Evolutionary conservation across 2,888 invertebrate genomes (phyloP).

Genomic region (Anarsia innoxiella): DNA sequence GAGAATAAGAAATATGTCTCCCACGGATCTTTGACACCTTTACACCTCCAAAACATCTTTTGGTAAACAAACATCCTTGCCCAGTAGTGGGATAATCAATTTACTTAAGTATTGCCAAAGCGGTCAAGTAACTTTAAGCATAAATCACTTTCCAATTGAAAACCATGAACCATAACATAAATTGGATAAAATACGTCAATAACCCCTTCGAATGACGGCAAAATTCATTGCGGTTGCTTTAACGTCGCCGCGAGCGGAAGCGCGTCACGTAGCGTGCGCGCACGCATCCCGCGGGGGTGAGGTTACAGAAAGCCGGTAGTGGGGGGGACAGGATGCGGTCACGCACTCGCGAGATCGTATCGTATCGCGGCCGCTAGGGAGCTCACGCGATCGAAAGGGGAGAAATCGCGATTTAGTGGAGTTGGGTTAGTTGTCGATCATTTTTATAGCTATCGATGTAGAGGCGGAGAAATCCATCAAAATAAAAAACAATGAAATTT

Average conservation of each 20-base stretch:
- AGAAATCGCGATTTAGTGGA: constrained; percentile 28
- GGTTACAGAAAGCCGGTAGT: constrained; percentile 16
- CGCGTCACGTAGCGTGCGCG: constrained; percentile 25
- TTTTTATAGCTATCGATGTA: background rate
- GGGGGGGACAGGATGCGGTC: constrained; percentile 55
- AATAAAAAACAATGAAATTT: too few relatives aligned
- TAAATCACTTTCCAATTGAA: too few relatives aligned
- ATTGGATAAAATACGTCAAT: too few relatives aligned
- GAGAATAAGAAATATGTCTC: too few relatives aligned
- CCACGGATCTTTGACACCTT: too few relatives aligned
- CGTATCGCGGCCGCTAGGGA: constrained; percentile 36
- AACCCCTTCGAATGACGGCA: constrained; percentile 12
- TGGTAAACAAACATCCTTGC: too few relatives aligned
- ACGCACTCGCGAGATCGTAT: constrained; percentile 55
- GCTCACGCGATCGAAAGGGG: constrained; percentile 30
- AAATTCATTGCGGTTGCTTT: constrained; percentile 26
- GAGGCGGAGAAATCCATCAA: too few relatives aligned
- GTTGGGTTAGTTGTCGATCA: constrained; percentile 15
- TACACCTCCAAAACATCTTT: too few relatives aligned
- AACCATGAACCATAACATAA: too few relatives aligned
- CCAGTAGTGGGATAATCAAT: too few relatives aligned
- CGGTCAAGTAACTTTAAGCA: too few relatives aligned
- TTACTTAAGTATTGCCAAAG: too few relatives aligned
- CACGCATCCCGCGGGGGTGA: constrained; percentile 19
- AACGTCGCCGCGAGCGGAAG: constrained; percentile 37